phyloP scores from a whole-genome alignment of 2,113 vertebrate genomes.

The Bombycilla garrulus region DNA sequence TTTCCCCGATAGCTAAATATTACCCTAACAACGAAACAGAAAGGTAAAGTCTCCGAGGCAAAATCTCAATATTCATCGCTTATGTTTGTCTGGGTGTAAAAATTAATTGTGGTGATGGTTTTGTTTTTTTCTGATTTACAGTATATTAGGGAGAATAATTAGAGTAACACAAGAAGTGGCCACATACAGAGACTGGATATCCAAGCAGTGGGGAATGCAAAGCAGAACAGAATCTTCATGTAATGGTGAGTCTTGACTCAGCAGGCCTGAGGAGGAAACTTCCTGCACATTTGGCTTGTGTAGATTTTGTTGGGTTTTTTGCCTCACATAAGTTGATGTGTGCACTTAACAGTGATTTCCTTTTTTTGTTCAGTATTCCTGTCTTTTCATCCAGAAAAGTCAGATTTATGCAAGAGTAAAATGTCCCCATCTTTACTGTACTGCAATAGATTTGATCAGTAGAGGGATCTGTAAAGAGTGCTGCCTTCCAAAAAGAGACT shows the following conservation, averaged over 20 bases:
- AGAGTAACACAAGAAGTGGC: constrained; percentile 94
- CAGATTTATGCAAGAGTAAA: neutral
- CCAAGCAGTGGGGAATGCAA: constrained; percentile 85
- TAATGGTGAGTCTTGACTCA: constrained; percentile 78
- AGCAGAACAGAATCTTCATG: constrained; percentile 81
- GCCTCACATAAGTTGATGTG: neutral
- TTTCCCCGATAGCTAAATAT: constrained; percentile 92
- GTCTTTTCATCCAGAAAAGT: neutral
- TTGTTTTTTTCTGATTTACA: constrained; percentile 48
- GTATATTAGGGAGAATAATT: constrained; percentile 95
- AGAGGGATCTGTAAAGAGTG: neutral
- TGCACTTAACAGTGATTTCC: neutral
- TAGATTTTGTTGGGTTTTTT: neutral
- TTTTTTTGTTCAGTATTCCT: neutral
- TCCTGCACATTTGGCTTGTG: neutral
- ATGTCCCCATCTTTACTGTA: neutral
- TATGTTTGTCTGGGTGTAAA: neutral
- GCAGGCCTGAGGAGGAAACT: neutral
- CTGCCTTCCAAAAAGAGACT: neutral
- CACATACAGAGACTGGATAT: constrained; percentile 95
- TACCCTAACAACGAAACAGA: constrained; percentile 95
- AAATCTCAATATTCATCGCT: neutral
- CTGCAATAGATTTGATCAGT: neutral
- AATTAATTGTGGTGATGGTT: neutral
- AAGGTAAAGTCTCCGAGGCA: constrained; percentile 78